phyloP scores from a whole-genome alignment of 2,797 vertebrate species.

The Lemur catta region DNA sequence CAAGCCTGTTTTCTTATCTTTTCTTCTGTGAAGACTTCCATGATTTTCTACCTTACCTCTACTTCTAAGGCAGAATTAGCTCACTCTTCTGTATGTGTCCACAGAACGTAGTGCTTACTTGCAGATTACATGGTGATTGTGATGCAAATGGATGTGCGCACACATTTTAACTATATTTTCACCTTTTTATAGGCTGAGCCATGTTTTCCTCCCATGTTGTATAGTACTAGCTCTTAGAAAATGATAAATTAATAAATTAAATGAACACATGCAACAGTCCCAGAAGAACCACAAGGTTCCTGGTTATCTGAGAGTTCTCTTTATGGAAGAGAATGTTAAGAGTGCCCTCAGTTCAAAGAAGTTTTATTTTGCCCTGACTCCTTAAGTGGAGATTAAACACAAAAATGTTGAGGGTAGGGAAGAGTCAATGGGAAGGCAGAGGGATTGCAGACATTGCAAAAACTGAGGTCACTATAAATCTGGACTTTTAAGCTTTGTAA shows the following conservation, averaged over 20 bases:
- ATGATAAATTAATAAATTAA: background rate
- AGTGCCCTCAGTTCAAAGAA: background rate
- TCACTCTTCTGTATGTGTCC: background rate
- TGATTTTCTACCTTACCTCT: background rate
- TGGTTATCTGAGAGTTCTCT: background rate
- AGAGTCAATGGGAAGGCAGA: background rate
- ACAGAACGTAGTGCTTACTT: background rate
- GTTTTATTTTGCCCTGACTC: background rate
- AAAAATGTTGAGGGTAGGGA: background rate
- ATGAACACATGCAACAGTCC: background rate
- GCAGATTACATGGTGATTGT: background rate
- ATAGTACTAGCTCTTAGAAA: background rate
- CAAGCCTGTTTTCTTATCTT: background rate
- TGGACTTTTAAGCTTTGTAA: background rate
- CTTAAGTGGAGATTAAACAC: background rate
- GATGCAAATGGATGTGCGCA: too few species aligned
- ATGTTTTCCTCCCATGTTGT: background rate
- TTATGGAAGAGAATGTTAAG: background rate
- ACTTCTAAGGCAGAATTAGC: background rate
- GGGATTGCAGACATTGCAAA: background rate
- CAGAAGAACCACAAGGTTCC: background rate
- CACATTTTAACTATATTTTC: background rate
- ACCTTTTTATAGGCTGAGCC: background rate
- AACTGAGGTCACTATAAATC: background rate
- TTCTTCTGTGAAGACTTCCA: background rate